Base-by-base conservation (phyloP, 2,888 invertebrate species). In the Tridacna gigas region DNA sequence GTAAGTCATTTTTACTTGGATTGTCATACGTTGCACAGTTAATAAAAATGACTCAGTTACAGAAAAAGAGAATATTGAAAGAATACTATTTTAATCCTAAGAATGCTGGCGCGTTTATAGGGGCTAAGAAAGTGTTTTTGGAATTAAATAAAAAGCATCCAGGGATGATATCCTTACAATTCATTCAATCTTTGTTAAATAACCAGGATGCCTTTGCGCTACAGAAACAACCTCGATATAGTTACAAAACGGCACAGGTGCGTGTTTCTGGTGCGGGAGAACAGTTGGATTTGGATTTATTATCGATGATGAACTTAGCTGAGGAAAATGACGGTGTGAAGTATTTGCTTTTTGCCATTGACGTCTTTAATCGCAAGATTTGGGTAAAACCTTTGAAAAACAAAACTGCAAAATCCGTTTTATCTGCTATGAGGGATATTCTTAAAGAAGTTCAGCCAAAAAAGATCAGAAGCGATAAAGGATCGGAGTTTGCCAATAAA, bases 351-450 rank as follows among this genome's bases (percentile, higher is more conserved):
- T 82, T 65, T 65, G 83, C 66, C 7, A 78, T 86, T 45, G 83
- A 86, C 56, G 82, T 84, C 25, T 73, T 84, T 12, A 74, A 75
- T n/a, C 74, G 84, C 69, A 77, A 83, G 66, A 71, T 86, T 7
- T 84, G 84, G 82, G 77, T 86, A 15, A 65, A 65, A 79, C 81
- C 80, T 28, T 61, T 84, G 67, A 76, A 79, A 81, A 75, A 82
- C 69, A 83, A 79, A 66, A 79, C 76, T 15, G 82, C 69, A 13
- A 67, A 79, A 74, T 28, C 25, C 51, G 79, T 83, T 18, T 75
- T 83, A 47, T 26, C 65, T 18, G 83, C 77, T 48, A 69, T 83
- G 74, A 74, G 73, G 60, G 56, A 63, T 7, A 79, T 83, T 48
- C 71, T 80, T 2, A 79, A 81, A 25, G 67, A 74, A 20, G 47